A percentile compares a stretch with the other conserved stretches of the same genome.
These are phyloP conservation scores for Argentina silus DNA, from an alignment of 2,797 vertebrate species.

Conservation along the genomic window DNA sequence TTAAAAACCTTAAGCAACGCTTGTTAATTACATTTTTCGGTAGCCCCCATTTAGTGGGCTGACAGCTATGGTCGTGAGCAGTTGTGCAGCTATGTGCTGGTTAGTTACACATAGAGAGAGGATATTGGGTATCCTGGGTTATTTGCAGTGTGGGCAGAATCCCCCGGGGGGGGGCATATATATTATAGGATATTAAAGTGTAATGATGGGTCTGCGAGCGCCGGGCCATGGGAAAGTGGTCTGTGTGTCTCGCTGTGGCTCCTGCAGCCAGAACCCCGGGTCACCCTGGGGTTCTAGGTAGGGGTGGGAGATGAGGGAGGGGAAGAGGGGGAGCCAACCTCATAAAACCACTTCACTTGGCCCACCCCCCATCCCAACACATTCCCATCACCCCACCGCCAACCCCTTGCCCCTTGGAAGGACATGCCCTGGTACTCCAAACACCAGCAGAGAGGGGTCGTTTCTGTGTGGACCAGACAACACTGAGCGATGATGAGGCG, in stretches of 20 bases:
- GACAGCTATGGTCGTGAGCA: conserved; percentile 71
- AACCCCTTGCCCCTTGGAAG: conserved; percentile 47
- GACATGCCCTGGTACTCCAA: background rate
- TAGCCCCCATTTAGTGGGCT: conserved; percentile 75
- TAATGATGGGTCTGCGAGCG: conserved; percentile 78
- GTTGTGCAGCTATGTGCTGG: conserved; percentile 72
- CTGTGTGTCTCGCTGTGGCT: conserved; percentile 66
- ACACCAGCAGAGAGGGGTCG: conserved; percentile 20
- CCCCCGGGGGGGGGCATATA: conserved; percentile 54
- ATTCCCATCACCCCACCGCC: conserved; percentile 33
- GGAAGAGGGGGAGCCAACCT: conserved; percentile 54
- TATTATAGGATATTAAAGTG: conserved; percentile 84
- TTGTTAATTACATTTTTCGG: conserved; percentile 70
- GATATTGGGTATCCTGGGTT: conserved; percentile 78
- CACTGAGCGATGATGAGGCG: conserved; percentile 42
- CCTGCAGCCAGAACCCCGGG: conserved; percentile 69
- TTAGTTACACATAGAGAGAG: conserved; percentile 68
- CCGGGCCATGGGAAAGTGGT: conserved; percentile 80
- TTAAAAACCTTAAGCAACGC: conserved; percentile 38
- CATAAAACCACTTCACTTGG: conserved; percentile 60
- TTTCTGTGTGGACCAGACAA: conserved; percentile 54
- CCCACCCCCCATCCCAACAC: conserved; percentile 3
- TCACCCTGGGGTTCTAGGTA: conserved; percentile 77
- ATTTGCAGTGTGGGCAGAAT: conserved; percentile 75
- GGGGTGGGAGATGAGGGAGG: conserved; percentile 44